Conservation (phyloP, 64 coral and sea anemone genomes). For the Porites australiensis region DNA sequence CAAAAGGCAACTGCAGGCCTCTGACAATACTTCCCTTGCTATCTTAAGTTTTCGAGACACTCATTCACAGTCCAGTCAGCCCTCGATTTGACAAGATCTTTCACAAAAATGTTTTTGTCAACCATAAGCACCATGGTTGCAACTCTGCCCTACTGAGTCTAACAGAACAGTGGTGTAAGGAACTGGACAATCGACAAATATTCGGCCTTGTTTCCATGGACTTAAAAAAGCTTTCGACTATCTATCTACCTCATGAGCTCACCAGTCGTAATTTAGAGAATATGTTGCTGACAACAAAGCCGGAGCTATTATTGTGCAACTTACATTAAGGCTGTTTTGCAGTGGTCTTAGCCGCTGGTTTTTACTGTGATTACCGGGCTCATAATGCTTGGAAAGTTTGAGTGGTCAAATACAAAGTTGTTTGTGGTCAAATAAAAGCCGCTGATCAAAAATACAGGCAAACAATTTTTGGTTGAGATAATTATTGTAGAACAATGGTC, state of each 20-base stretch:
- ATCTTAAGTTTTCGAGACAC: conserved; percentile 50
- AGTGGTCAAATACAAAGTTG: too few relatives aligned
- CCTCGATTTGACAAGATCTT: neutral
- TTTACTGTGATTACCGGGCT: too few relatives aligned
- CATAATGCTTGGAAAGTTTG: too few relatives aligned
- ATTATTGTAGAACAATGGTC: too few relatives aligned
- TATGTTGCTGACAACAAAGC: conserved; percentile 36
- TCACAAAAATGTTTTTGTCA: neutral
- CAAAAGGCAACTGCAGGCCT: conserved; percentile 44
- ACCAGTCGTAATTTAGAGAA: conserved; percentile 17
- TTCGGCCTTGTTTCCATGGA: too few relatives aligned
- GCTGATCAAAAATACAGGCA: too few relatives aligned
- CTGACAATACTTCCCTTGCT: neutral
- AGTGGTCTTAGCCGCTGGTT: too few relatives aligned
- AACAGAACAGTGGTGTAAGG: neutral
- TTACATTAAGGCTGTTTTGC: too few relatives aligned
- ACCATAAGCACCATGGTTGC: too few relatives aligned
- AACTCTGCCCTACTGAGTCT: too few relatives aligned
- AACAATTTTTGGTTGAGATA: too few relatives aligned
- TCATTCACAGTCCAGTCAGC: neutral
- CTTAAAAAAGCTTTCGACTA: neutral
- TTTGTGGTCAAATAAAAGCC: too few relatives aligned
- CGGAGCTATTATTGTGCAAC: neutral
- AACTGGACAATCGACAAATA: neutral
- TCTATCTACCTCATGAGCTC: neutral